Percentiles rank a stretch among this genome's conserved stretches.
Evolutionary conservation across 2,888 invertebrate genomes (phyloP).

Genomic region (Tinea semifulvella): DNA sequence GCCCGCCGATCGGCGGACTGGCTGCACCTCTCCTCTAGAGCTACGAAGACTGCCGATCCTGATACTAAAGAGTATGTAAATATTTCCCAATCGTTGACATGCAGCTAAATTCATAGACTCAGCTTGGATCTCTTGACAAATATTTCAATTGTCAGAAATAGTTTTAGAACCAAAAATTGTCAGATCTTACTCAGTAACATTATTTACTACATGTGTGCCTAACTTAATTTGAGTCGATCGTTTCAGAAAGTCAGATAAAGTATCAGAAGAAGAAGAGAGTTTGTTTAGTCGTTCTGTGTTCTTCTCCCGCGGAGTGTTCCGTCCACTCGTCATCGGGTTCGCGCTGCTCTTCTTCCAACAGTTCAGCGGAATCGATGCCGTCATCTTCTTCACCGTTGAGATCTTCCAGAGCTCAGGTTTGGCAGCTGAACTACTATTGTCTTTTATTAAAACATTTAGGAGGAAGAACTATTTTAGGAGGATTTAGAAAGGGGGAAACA

Average conservation of each 20-base stretch:
- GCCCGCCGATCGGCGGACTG: conserved; percentile 46
- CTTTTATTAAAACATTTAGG: no score
- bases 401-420: conserved; percentile 63
- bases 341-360: conserved; percentile 65
- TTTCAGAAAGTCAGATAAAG: conserved; percentile 33
- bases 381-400: conserved; percentile 67
- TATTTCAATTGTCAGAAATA: no score
- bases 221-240: no score
- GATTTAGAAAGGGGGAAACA: no score
- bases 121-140: no score
- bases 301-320: conserved; percentile 51
- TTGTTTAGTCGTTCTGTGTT: conserved; percentile 54
- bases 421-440: no score
- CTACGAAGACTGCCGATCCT: conserved; percentile 24
- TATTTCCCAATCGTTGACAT: no score
- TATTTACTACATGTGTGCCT: no score
- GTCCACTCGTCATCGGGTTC: conserved; percentile 57
- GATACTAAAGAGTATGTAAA: background rate
- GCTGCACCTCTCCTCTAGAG: conserved; percentile 56
- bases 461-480: no score
- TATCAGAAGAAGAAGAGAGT: conserved; percentile 26
- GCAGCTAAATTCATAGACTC: no score
- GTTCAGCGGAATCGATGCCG: conserved; percentile 67
- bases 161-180: no score
- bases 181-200: no score